phyloP scores from a whole-genome alignment of 2,113 vertebrate genomes.

The Neodon shergylaensis region DNA sequence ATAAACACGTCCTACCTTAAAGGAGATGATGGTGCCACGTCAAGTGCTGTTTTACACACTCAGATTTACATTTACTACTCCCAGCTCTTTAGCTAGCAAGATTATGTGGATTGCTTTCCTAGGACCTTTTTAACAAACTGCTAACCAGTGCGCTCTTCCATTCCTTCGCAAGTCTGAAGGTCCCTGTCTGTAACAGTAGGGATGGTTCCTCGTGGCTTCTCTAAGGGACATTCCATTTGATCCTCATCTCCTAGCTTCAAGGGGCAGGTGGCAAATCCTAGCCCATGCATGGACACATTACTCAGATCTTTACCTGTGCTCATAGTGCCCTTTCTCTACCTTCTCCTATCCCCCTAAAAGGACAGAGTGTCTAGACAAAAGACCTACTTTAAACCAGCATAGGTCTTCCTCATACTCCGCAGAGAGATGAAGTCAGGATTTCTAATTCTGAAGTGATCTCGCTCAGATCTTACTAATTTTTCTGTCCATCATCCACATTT shows the following conservation, averaged over 20 bases:
- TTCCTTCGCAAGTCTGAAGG: neutral
- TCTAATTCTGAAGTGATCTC: neutral
- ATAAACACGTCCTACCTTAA: neutral
- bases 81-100: neutral
- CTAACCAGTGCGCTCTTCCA: neutral
- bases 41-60: neutral
- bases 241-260: neutral
- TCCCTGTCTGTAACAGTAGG: neutral
- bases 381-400: neutral
- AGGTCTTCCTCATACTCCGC: neutral
- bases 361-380: neutral
- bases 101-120: neutral
- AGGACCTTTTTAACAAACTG: neutral
- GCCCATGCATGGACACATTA: neutral
- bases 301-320: neutral
- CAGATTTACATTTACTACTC: neutral
- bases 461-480: neutral
- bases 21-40: neutral
- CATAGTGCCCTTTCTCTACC: neutral
- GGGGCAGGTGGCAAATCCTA: neutral
- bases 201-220: neutral
- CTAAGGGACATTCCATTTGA: neutral
- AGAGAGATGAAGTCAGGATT: neutral
- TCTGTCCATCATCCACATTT: neutral
- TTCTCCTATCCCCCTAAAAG: neutral